Evolutionary conservation across 2,888 invertebrate species (phyloP).

Genomic region (Mesorhabditis sp.): DNA sequence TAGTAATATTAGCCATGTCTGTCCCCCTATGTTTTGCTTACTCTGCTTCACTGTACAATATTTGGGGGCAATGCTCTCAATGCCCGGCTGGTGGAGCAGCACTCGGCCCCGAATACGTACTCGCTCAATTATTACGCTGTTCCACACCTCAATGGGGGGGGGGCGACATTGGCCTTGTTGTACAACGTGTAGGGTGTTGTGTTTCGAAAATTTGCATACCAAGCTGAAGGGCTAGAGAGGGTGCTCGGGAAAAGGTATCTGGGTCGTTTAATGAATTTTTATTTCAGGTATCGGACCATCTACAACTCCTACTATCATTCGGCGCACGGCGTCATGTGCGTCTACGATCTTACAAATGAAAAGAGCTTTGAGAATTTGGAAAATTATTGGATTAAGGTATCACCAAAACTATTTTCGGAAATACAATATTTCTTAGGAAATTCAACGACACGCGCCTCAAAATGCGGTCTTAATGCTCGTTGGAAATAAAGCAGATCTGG

Average conservation of each 20-base stretch:
- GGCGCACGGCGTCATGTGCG: slow-evolving; percentile 58
- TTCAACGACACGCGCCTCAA: slow-evolving; percentile 55
- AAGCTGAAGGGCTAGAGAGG: not conserved
- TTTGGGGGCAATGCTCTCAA: too few species aligned
- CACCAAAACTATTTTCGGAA: not conserved
- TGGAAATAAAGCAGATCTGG: slow-evolving; percentile 58
- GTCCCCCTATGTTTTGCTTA: too few species aligned
- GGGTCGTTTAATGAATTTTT: slow-evolving; percentile 13
- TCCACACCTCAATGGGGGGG: not conserved
- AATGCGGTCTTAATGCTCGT: slow-evolving; percentile 58
- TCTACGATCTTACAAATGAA: slow-evolving; percentile 56
- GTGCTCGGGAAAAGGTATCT: not conserved
- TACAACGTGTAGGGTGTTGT: not conserved
- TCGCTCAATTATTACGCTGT: slow-evolving; percentile 6
- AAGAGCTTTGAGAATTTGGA: slow-evolving; percentile 56
- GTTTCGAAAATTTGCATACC: not conserved
- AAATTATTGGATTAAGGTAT: slow-evolving; percentile 54
- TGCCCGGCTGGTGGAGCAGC: too few species aligned
- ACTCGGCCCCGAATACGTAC: not conserved
- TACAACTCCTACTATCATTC: slow-evolving; percentile 59
- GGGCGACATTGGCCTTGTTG: not conserved
- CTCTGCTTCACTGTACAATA: too few species aligned
- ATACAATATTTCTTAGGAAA: slow-evolving; percentile 27
- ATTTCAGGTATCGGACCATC: slow-evolving; percentile 46
- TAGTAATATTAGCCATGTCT: too few species aligned